phyloP scores from a whole-genome alignment of 2,888 invertebrate genomes.

The Rhagonycha fulva region DNA sequence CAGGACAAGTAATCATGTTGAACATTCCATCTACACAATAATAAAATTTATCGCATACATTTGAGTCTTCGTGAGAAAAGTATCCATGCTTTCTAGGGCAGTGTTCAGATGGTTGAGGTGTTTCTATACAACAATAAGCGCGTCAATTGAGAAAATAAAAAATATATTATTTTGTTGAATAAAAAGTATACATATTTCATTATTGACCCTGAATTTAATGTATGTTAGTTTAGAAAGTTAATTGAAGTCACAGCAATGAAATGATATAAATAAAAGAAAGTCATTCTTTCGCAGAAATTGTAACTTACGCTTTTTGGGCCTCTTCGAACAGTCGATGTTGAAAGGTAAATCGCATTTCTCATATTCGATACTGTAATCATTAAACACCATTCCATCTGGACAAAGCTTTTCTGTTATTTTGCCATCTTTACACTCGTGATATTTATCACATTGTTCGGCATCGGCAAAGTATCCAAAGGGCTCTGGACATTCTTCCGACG shows the following conservation, averaged over 20 bases:
- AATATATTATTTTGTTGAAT: neutral
- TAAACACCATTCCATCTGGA: conserved; percentile 89
- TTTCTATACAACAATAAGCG: conserved; percentile 59
- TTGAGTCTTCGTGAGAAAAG: conserved; percentile 79
- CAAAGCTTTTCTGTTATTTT: conserved; percentile 78
- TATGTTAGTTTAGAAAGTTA: conserved; percentile 2
- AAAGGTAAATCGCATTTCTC: conserved; percentile 89
- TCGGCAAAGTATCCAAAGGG: conserved; percentile 84
- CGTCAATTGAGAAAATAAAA: neutral
- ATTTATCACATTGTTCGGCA: conserved; percentile 86
- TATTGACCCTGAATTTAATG: neutral
- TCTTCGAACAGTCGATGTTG: conserved; percentile 80
- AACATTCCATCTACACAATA: conserved; percentile 88
- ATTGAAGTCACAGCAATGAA: conserved; percentile 3
- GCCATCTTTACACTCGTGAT: conserved; percentile 80
- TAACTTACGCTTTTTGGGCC: conserved; percentile 79
- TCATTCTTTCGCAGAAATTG: neutral
- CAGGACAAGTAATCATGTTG: conserved; percentile 88
- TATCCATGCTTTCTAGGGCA: conserved; percentile 86
- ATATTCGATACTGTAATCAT: conserved; percentile 78
- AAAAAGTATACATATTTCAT: neutral
- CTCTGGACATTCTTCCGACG: conserved; percentile 77
- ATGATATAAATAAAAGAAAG: conserved; percentile 2
- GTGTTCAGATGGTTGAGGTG: conserved; percentile 71
- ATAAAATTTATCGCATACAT: conserved; percentile 84